Base-by-base conservation (phyloP, 2,113 vertebrate genomes). In the Pituophis catenifer region DNA sequence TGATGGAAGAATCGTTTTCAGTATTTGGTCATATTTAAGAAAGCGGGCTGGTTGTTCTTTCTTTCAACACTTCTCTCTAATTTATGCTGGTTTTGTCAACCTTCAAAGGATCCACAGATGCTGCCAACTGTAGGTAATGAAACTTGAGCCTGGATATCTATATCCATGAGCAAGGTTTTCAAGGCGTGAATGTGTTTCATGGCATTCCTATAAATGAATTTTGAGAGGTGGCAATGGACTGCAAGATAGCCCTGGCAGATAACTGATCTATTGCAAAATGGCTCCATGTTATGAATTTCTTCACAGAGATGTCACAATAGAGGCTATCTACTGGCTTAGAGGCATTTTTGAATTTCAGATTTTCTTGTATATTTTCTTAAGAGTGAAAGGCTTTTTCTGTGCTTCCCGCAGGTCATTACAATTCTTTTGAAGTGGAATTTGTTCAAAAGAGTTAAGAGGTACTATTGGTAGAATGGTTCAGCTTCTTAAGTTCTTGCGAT, bases 401-500 rank as follows among this genome's bases (percentile, higher is more conserved):
- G 75, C 75, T 89, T 21, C 15, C 33, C 1, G 5, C 21, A 8
- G 44, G 13, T 54, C 38, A 8, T 54, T 87, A 54, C 86, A 44
- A 54, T 8, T 75, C 15, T 52, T 55, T 88, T 13, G 87, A 92
- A 89, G 58, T 17, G 59, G 50, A 54, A 9, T 52, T 92, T 62
- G 70, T 92, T 65, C 38, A 50, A 65, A 92, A 23, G 86, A 48
- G 44, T 53, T 88, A 26, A 88, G 11, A 38, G 7, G 26, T 13
- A 29, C 86, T 70, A 54, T 54, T 54, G 88, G 33, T 88, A 10
- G 52, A 59, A 89, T 58, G 1, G 1, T 89, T 50, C 54, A 58
- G 50, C 86, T 17, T 92, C 59, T 59, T 12, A 91, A 92, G 92
- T 81, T n/a, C 21, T 94, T 81, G 54, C 29, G 15, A 92, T 92